Evolutionary conservation across 2,113 vertebrate species (phyloP).

Genomic region (Xiphophorus couchianus): DNA sequence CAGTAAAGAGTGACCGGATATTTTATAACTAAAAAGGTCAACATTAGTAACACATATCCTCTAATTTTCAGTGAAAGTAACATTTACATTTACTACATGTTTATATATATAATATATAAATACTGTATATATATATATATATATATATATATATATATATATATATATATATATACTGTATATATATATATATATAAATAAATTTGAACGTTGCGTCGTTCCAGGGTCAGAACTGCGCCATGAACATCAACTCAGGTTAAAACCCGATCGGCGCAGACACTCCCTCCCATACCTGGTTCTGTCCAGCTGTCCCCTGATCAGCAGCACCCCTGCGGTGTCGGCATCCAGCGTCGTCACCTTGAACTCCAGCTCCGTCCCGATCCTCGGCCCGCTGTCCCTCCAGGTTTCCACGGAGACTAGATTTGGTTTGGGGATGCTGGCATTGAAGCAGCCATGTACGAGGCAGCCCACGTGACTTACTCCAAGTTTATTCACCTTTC

Average conservation of each 20-base stretch:
- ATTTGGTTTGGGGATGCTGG: slow-evolving; percentile 89
- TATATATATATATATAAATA: too few relatives aligned
- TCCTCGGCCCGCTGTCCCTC: slow-evolving; percentile 82
- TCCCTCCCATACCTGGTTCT: slow-evolving; percentile 74
- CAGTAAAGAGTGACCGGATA: not conserved
- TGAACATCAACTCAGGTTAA: not conserved
- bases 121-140: too few relatives aligned
- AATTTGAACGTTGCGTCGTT: too few relatives aligned
- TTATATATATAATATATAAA: too few relatives aligned
- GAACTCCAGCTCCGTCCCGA: slow-evolving; percentile 89
- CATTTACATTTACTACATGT: not conserved
- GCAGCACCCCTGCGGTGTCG: slow-evolving; percentile 89
- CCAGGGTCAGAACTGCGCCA: too few relatives aligned
- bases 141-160: too few relatives aligned
- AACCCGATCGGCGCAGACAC: not conserved
- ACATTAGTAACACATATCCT: not conserved
- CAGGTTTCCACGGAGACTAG: slow-evolving; percentile 83
- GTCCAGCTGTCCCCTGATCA: slow-evolving; percentile 88
- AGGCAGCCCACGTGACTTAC: slow-evolving; percentile 91
- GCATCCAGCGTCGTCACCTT: slow-evolving; percentile 89
- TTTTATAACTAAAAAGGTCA: not conserved
- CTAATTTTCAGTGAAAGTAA: not conserved
- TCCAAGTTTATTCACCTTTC: slow-evolving; percentile 92
- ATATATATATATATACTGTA: too few relatives aligned
- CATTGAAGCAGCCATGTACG: slow-evolving; percentile 96